Evolutionary conservation across 1,140 invertebrate genomes (phyloP), one percentile per base, ranked within the genome.

Genomic region (Pollicipes pollicipes): DNA sequence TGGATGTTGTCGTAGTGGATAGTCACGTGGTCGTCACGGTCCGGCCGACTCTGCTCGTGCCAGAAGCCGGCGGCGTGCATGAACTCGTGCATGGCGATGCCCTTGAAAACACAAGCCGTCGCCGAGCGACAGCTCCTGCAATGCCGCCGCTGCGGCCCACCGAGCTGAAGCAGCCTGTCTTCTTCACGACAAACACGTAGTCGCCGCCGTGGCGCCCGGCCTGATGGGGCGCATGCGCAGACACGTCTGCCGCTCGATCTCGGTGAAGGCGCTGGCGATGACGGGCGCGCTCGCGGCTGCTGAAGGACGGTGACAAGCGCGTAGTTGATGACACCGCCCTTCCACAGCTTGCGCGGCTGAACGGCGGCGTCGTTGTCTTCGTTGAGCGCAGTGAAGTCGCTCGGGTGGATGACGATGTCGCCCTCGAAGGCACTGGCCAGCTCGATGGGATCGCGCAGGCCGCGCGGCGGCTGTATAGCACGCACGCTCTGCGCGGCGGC

Each of bases 21-120:
- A 29, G 70, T 70, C 37, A 77, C 73, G 68, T 66, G 75, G 28
- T 75, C 69, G 68, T 78, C 75, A 26, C 77, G 70, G 69, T 78
- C 77, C 13, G 72, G 72, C 31, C n/a, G n/a, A n/a, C n/a, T n/a
- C n/a, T n/a, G n/a, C n/a, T n/a, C n/a, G n/a, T n/a, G n/a, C n/a
- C n/a, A 74, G 72, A 78, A 78, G 21, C 81, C 81, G 37, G 80
- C 75, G 0, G 78, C 77, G 72, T 82, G 81, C 45, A 80, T 81
- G n/a, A 82, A 76, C 73, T 82, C 81, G 72, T 82, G 81, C 45
- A 75, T 72, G 35, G 76, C 76, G n/a, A 76, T 77, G 73, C 87
- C 87, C 0, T 81, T 80, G 63, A 77, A 77, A 0, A 90, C 80
- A 76, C 91, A 93, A n/a, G 1, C 88, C 88, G 0, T 88, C 88